Conservation (phyloP, 1,140 invertebrate genomes). For the Cyrtorhinus lividipennis region DNA sequence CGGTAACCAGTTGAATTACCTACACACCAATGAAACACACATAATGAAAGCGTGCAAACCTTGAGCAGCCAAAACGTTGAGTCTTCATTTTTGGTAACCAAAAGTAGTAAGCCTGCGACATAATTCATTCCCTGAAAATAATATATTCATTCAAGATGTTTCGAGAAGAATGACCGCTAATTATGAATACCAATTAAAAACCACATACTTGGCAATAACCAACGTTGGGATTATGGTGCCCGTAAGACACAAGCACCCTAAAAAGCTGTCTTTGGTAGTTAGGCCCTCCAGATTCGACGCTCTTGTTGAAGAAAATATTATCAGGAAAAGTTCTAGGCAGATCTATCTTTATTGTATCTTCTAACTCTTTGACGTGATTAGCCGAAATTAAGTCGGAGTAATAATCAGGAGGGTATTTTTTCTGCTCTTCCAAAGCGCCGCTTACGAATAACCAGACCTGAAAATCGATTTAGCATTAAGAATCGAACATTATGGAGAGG, state of each 20-base stretch:
- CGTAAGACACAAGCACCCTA: conserved; percentile 77
- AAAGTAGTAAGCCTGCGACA: conserved; percentile 68
- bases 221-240: conserved; percentile 68
- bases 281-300: conserved; percentile 33
- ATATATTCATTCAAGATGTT: no score
- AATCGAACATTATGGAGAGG: neutral
- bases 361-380: conserved; percentile 32
- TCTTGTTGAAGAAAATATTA: conserved; percentile 77
- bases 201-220: conserved; percentile 83
- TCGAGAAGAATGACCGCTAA: no score
- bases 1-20: neutral
- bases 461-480: conserved; percentile 9
- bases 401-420: conserved; percentile 30
- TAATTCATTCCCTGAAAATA: conserved; percentile 65
- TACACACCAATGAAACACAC: neutral
- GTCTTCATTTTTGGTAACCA: conserved; percentile 78
- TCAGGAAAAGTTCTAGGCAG: conserved; percentile 82
- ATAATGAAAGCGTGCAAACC: conserved; percentile 28
- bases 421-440: conserved; percentile 53
- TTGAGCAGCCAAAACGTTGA: conserved; percentile 82
- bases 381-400: conserved; percentile 30
- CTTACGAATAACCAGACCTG: conserved; percentile 71
- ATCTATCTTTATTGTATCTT: conserved; percentile 70
- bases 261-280: conserved; percentile 55
- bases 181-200: no score